These are phyloP conservation scores for Cetonia aurata DNA, from an alignment of 2,888 invertebrate genomes.

Conservation along the genomic window DNA sequence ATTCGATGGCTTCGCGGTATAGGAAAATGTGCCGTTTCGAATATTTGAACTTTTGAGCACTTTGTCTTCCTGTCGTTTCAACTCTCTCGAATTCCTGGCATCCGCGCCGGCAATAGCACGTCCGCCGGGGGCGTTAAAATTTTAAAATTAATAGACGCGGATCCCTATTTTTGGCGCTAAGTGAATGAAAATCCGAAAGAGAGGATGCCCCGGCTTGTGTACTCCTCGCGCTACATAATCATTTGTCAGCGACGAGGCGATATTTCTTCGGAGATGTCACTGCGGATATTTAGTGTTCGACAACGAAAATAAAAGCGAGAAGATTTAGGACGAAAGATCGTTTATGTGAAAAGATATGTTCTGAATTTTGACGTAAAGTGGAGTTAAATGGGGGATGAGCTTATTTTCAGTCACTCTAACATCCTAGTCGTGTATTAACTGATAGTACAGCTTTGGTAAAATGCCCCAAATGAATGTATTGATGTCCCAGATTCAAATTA, in stretches of 20 bases:
- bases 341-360: not conserved
- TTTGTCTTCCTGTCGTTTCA: conserved; percentile 43
- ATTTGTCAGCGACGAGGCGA: conserved; percentile 27
- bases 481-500: no score
- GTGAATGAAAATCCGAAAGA: conserved; percentile 26
- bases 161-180: conserved; percentile 41
- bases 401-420: no score
- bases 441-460: no score
- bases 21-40: conserved; percentile 24
- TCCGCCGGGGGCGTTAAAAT: conserved; percentile 51
- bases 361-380: no score
- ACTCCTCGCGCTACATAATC: conserved; percentile 19
- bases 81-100: conserved; percentile 48
- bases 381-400: no score
- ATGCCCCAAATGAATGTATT: no score
- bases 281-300: conserved; percentile 30
- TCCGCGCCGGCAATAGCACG: conserved; percentile 47
- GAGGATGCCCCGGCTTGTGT: conserved; percentile 15
- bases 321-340: conserved; percentile 5
- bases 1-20: conserved; percentile 11
- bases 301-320: conserved; percentile 28
- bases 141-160: conserved; percentile 43
- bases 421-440: no score
- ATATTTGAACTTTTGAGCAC: conserved; percentile 42
- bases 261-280: conserved; percentile 28